Evolutionary conservation across 2,888 invertebrate species (phyloP), one percentile per base, ranked within the genome.

Genomic region (Phrixothrix hirtus): DNA sequence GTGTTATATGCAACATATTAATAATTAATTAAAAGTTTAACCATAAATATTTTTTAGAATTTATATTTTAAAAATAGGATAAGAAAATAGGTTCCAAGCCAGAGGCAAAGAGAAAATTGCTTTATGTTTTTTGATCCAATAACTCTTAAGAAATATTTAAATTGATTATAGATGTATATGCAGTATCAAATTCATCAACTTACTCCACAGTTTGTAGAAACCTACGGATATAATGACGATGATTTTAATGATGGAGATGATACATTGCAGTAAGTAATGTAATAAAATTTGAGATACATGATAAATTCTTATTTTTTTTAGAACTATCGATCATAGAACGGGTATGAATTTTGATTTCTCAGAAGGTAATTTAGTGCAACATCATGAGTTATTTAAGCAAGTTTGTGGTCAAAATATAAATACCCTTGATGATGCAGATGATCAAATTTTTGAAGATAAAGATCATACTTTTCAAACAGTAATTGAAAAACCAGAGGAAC

Each of bases 141-240:
- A n/a, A n/a, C n/a, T n/a, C n/a, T n/a, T n/a, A n/a, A n/a, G n/a
- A n/a, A n/a, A n/a, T n/a, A n/a, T n/a, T n/a, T n/a, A n/a, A n/a
- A 13, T 29, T 39, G 51, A 48, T 67, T 66, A 49, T 69, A 81
- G 81, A 76, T 78, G 64, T 83, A 77, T 74, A 75, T 78, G 62
- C 81, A 82, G 65, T 85, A 82, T 73, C 83, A 84, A 75, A 79
- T 79, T 65, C 83, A 84, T 72, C 79, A 83, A 71, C 78, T 84
- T 74, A 79, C 81, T 15, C 78, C 82, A 53, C 80, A 79, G 2
- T 82, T 82, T 68, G 80, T 81, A 58, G 83, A 83, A 62, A 80
- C 79, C 58, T 85, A 82, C 68, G 83, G 82, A 43, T 83, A 81
- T 67, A 80, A 79, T 61, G 83, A 85, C 65, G 82, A 83, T 57